Evolutionary conservation across 2,888 invertebrate species (phyloP).

Genomic region (Xylophagus ater): DNA sequence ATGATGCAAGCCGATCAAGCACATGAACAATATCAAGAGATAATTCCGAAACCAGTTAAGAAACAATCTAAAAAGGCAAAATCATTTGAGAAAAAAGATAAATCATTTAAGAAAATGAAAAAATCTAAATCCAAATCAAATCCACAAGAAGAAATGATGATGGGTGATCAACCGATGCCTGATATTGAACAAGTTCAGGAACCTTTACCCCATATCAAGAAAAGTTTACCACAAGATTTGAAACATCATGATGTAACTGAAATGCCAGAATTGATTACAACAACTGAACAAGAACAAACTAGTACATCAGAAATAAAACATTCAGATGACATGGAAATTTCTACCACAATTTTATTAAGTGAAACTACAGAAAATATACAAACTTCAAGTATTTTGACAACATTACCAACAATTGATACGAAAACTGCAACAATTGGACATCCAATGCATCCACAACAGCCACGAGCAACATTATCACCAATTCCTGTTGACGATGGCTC

Average conservation of each 20-base stretch:
- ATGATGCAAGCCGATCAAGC: slow-evolving; percentile 35
- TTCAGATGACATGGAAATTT: neutral
- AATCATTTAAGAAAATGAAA: slow-evolving; percentile 13
- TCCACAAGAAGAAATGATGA: slow-evolving; percentile 32
- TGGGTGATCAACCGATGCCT: slow-evolving; percentile 33
- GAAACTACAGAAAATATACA: slow-evolving; percentile 9
- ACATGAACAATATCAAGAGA: slow-evolving; percentile 5
- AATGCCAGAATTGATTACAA: slow-evolving; percentile 15
- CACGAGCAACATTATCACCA: slow-evolving; percentile 5
- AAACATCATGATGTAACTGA: slow-evolving; percentile 19
- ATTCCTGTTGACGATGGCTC: slow-evolving; percentile 6
- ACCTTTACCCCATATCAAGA: slow-evolving; percentile 35
- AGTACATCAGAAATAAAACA: neutral
- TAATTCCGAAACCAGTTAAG: slow-evolving; percentile 27
- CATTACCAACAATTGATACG: slow-evolving; percentile 8
- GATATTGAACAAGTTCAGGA: slow-evolving; percentile 31
- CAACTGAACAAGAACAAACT: slow-evolving; percentile 2
- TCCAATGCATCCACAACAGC: slow-evolving; percentile 30
- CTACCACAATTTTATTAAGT: neutral
- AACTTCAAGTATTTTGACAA: slow-evolving; percentile 7
- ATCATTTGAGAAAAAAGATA: slow-evolving; percentile 26
- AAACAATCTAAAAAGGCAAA: slow-evolving; percentile 26
- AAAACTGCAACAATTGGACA: slow-evolving; percentile 27
- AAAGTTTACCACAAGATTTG: slow-evolving; percentile 29
- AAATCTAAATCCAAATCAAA: slow-evolving; percentile 16